phyloP scores from a whole-genome alignment of 1,140 invertebrate genomes.

The Bombus confusus region DNA sequence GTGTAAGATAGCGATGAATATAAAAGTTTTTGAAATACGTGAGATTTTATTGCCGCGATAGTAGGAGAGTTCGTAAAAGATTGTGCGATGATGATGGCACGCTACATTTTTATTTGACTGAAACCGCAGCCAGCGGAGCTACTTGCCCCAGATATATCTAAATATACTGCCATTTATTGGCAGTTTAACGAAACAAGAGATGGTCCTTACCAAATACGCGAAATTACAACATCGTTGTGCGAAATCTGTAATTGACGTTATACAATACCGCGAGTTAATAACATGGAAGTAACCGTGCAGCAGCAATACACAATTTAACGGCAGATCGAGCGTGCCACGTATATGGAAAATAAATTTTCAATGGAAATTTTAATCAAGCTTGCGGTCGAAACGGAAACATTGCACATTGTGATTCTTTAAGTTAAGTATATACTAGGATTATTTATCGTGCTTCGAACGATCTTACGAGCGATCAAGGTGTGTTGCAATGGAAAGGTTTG shows the following conservation, averaged over 20 bases:
- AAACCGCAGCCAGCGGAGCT: constrained; percentile 6
- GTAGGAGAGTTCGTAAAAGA: background rate
- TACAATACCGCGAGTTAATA: constrained; percentile 1
- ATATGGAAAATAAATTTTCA: background rate
- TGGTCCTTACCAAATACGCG: background rate
- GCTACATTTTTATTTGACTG: constrained; percentile 13
- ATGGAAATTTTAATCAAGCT: background rate
- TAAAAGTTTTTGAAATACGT: background rate
- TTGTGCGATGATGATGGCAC: background rate
- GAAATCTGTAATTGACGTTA: constrained; percentile 2
- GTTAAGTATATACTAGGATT: background rate
- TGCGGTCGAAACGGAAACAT: background rate
- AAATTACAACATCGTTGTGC: too few relatives aligned
- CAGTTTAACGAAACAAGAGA: background rate
- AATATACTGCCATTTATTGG: constrained; percentile 15
- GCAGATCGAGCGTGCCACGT: too few relatives aligned
- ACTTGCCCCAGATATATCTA: background rate
- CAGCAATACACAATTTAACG: background rate
- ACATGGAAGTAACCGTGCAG: background rate
- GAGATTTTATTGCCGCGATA: background rate
- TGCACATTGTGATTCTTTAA: background rate
- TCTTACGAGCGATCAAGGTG: background rate
- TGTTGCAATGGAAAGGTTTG: background rate
- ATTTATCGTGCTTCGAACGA: background rate
- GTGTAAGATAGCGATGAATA: too few relatives aligned